phyloP scores from a whole-genome alignment of 2,113 vertebrate species.

The Prunella himalayana region DNA sequence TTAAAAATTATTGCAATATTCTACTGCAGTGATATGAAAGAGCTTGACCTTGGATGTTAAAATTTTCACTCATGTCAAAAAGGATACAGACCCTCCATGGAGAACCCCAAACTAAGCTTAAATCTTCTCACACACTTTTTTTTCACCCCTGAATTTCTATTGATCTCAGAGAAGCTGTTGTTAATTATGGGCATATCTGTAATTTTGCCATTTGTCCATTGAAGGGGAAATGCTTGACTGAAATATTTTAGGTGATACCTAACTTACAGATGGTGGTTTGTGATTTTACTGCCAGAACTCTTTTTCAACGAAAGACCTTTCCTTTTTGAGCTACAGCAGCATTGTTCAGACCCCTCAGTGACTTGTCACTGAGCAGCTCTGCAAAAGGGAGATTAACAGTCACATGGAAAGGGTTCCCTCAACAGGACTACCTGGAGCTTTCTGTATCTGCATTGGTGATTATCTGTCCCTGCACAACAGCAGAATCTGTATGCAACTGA shows the following conservation, averaged over 20 bases:
- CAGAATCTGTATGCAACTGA: background rate
- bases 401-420: background rate
- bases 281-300: background rate
- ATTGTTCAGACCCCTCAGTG: background rate
- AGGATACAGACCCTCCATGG: accelerated
- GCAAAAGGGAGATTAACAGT: background rate
- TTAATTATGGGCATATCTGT: background rate
- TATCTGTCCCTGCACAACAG: background rate
- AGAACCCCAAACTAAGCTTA: background rate
- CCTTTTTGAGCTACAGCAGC: background rate
- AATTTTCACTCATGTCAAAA: background rate
- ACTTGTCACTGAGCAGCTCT: background rate
- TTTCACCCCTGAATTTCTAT: background rate
- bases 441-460: background rate
- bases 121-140: background rate
- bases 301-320: background rate
- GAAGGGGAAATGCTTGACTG: background rate
- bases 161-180: background rate
- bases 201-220: background rate
- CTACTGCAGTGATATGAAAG: background rate
- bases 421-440: background rate
- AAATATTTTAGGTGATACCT: background rate
- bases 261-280: background rate
- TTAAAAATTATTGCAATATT: background rate
- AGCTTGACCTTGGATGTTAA: background rate